Conservation (phyloP, 2,888 invertebrate genomes). For the Drosophila macrospina region DNA sequence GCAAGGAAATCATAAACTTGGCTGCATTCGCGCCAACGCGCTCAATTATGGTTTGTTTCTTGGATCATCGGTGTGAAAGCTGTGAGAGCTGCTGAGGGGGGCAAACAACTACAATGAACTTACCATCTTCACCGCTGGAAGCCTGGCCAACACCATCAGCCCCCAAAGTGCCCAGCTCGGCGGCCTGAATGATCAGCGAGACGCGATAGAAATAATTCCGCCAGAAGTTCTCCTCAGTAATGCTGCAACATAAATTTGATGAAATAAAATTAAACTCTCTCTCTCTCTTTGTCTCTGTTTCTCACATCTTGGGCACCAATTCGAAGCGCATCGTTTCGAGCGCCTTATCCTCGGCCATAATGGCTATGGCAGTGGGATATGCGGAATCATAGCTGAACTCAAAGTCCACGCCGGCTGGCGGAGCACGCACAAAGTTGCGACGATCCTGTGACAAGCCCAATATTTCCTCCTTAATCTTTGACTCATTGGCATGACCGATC, state of each 20-base stretch:
- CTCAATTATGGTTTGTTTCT: slow-evolving; percentile 35
- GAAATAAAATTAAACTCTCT: slow-evolving; percentile 85
- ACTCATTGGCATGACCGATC: slow-evolving; percentile 98
- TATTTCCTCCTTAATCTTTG: slow-evolving; percentile 97
- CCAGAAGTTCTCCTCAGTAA: slow-evolving; percentile 99
- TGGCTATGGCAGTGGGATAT: slow-evolving; percentile 97
- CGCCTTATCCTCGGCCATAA: slow-evolving; percentile 97
- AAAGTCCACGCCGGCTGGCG: slow-evolving; percentile 97
- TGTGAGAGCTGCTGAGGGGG: slow-evolving; percentile 16
- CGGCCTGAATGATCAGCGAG: slow-evolving; percentile 98
- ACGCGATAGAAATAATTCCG: slow-evolving; percentile 99
- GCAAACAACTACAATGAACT: slow-evolving; percentile 59
- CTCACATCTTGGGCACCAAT: slow-evolving; percentile 99
- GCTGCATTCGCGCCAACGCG: slow-evolving; percentile 26
- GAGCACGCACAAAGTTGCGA: slow-evolving; percentile 98
- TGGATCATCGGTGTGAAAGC: slow-evolving; percentile 39
- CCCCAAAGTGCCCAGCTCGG: slow-evolving; percentile 88
- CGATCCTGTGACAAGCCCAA: slow-evolving; percentile 98
- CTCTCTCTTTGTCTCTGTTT: too few relatives aligned
- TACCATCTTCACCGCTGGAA: slow-evolving; percentile 85
- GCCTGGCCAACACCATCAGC: slow-evolving; percentile 85
- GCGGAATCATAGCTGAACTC: slow-evolving; percentile 97
- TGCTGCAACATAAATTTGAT: slow-evolving; percentile 86
- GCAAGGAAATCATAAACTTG: slow-evolving; percentile 54
- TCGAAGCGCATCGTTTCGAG: slow-evolving; percentile 99